These are phyloP conservation scores for Machaerirhynchus nigripectus DNA, from an alignment of 2,113 vertebrate genomes.

Conservation along the genomic window DNA sequence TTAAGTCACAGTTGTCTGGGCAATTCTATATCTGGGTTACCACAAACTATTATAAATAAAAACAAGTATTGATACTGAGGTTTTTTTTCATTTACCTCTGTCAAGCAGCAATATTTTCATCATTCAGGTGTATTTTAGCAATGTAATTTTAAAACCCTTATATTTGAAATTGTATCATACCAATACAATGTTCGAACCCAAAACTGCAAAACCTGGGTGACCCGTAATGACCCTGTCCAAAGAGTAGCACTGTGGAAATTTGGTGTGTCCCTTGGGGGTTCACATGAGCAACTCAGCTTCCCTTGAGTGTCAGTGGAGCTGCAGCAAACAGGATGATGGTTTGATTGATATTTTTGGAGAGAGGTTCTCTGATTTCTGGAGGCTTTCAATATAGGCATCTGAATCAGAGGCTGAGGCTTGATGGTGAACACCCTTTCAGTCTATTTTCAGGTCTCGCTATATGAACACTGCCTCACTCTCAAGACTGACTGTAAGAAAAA, in stretches of 20 bases:
- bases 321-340: neutral
- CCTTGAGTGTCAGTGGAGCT: neutral
- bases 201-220: neutral
- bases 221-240: neutral
- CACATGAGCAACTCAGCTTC: neutral
- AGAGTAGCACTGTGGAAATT: neutral
- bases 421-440: neutral
- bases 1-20: constrained; percentile 45
- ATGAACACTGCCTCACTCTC: neutral
- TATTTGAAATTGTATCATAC: neutral
- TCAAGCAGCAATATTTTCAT: neutral
- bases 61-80: neutral
- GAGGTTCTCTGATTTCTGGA: neutral
- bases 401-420: neutral
- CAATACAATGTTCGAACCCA: neutral
- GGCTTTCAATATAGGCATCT: neutral
- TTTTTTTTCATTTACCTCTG: neutral
- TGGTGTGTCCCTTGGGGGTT: neutral
- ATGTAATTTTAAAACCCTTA: neutral
- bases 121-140: neutral
- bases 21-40: constrained; percentile 7
- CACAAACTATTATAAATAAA: constrained; percentile 20
- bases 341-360: neutral
- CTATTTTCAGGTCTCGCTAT: neutral
- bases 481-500: neutral